These are phyloP conservation scores for Ferrisia virgata DNA, from an alignment of 2,888 invertebrate genomes.

Conservation along the genomic window DNA sequence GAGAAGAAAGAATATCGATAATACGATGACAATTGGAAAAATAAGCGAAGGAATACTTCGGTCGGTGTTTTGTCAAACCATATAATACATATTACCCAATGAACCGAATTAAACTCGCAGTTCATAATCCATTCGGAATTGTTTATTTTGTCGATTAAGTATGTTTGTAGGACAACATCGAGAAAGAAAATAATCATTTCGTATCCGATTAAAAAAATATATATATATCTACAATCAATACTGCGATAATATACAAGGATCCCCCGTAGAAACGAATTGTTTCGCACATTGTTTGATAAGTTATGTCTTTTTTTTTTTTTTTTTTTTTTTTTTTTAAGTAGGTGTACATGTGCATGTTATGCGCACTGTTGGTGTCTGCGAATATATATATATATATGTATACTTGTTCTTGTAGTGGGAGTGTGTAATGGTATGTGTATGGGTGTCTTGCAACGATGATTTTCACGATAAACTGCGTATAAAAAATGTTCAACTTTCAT, in stretches of 20 bases:
- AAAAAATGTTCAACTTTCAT: conserved; percentile 15
- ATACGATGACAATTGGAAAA: not conserved
- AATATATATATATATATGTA: no score
- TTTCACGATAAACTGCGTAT: not conserved
- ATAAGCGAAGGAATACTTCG: not conserved
- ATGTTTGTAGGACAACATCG: not conserved
- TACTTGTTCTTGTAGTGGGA: not conserved
- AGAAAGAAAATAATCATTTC: not conserved
- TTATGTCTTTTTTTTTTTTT: not conserved
- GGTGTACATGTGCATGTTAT: no score
- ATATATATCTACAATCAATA: not conserved
- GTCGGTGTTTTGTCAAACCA: not conserved
- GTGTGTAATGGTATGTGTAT: not conserved
- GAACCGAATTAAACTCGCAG: not conserved
- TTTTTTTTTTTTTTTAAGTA: no score
- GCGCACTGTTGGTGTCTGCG: no score
- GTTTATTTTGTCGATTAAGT: conserved; percentile 21
- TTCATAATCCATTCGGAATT: not conserved
- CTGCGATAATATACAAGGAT: not conserved
- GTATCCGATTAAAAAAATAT: not conserved
- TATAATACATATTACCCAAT: not conserved
- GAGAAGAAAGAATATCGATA: not conserved
- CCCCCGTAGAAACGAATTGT: not conserved
- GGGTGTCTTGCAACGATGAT: not conserved
- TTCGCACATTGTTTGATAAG: not conserved